Base-by-base conservation (phyloP, 2,888 invertebrate genomes). In the Pantelozetes paolii region DNA sequence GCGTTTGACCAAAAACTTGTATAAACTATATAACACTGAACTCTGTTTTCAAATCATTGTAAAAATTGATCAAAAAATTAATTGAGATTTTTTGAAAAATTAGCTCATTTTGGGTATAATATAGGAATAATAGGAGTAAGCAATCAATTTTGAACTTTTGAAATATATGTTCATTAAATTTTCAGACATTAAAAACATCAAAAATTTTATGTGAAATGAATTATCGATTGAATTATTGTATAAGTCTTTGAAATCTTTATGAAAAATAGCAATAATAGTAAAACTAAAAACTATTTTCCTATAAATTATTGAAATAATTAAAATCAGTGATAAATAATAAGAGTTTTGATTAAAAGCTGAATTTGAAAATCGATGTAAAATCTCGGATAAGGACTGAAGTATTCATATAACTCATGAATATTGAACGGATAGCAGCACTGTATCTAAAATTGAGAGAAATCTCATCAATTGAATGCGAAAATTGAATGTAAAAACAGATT, bases 11-110 rank as follows among this genome's bases (percentile, higher is more conserved):
- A 8, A 18, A 50, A 50, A 50, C 50, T 50, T 20, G 9, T 36
- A 36, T 36, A 36, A 8, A 8, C 6, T 36, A 36, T 36, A 36
- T 8, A 8, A 36, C 6, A 36, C n/a, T 36, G 36, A 8, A 36
- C 36, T 36, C 6, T 36, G 5, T 36, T 36, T 36, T 36, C n/a
- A n/a, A n/a, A n/a, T n/a, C n/a, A n/a, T n/a, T n/a, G n/a, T 36
- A 8, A 28, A 28, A 57, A 57, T 26, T 57, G 28, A 9, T 23
- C 3, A 28, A 57, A 28, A 57, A 57, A 57, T 28, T 57, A 57
- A 57, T 57, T 57, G 57, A 54, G 23, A 57, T 28, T 50, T 50
- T 18, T 57, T 57, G 57, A 57, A 57, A 57, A 57, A 57, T 57
- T 13, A 23, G 30, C 57, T 57, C 57, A 57, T 57, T 57, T 57